Base-by-base conservation (phyloP, 2,888 invertebrate species). In the Pheosia tremula region DNA sequence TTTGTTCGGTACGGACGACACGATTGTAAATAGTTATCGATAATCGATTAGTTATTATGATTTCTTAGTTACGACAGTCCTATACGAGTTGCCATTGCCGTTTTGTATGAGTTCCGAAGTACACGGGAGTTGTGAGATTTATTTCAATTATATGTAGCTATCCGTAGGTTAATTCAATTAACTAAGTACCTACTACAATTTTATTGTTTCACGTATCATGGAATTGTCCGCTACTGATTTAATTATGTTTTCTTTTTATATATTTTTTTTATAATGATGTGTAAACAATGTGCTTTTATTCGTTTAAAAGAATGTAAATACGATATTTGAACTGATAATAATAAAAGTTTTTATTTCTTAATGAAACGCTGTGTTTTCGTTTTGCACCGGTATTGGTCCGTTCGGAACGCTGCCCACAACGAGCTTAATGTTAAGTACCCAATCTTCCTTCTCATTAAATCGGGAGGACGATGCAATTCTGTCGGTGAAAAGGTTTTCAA, bases 311-410 rank as follows among this genome's bases (percentile, higher is more conserved):
- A 90, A 86, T 94, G 94, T 94, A 94, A 92, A 94, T 94, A 94
- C 85, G 93, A 94, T 93, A 94, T 93, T 94, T 94, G 94, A 94
- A 94, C 94, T 94, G 94, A 94, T 94, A 93, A 94, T 93, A 94
- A 94, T 93, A 92, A 93, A 91, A 91, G 89, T 88, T 89, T 89
- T 91, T 93, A 93, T 93, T 93, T 93, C 93, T 84, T 92, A 91
- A 91, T 89, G 88, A 90, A 67, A 75, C 60, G 58, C 62, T 75
- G 81, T 77, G 81, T 88, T 88, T 75, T 67, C 39, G 9, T 60
- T 71, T 36, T 10, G 13, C 49, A 36, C 37, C 54, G 10, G 52
- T 45, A 59, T 58, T 63, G 3, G 7, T 9, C 50, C 6, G n/a
- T 56, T 61, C 58, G 54, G 7, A 1, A 24, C 39, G 54, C 13